These are phyloP conservation scores for Panthera uncia DNA, from an alignment of 2,113 vertebrate species.

Conservation along the genomic window DNA sequence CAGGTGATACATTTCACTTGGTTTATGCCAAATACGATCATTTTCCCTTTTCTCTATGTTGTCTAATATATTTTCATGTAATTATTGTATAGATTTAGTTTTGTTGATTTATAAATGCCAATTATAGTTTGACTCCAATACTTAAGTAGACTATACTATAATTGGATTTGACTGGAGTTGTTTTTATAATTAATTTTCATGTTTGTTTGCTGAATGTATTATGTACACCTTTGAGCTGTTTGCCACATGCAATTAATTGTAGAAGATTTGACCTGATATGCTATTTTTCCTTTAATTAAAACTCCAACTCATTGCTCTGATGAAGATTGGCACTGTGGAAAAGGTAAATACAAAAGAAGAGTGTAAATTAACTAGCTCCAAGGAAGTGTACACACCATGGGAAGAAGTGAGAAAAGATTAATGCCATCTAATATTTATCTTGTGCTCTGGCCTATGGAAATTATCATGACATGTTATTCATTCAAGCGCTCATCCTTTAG, in stretches of 20 bases:
- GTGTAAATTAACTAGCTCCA: background rate
- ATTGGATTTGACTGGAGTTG: conserved; percentile 67
- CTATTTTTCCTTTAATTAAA: conserved; percentile 54
- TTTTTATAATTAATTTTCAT: conserved; percentile 76
- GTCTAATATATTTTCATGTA: conserved; percentile 36
- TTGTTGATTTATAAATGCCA: conserved; percentile 57
- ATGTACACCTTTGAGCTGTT: conserved; percentile 71
- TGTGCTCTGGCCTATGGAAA: background rate
- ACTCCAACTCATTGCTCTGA: conserved; percentile 18
- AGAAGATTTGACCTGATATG: conserved; percentile 52
- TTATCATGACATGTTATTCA: background rate
- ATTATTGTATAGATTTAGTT: conserved; percentile 55
- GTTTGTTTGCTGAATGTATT: conserved; percentile 55
- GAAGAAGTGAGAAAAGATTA: background rate
- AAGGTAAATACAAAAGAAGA: background rate
- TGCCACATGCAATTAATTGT: conserved; percentile 47
- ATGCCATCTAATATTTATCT: background rate
- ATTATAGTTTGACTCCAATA: conserved; percentile 22
- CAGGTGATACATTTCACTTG: background rate
- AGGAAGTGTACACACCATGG: background rate
- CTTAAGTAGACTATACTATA: conserved; percentile 49
- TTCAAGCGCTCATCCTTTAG: background rate
- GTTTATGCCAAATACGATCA: conserved; percentile 41
- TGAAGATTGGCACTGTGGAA: background rate
- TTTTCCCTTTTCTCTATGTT: conserved; percentile 49